phyloP scores from a whole-genome alignment of 2,888 invertebrate genomes.

The Luperina nickerlii region DNA sequence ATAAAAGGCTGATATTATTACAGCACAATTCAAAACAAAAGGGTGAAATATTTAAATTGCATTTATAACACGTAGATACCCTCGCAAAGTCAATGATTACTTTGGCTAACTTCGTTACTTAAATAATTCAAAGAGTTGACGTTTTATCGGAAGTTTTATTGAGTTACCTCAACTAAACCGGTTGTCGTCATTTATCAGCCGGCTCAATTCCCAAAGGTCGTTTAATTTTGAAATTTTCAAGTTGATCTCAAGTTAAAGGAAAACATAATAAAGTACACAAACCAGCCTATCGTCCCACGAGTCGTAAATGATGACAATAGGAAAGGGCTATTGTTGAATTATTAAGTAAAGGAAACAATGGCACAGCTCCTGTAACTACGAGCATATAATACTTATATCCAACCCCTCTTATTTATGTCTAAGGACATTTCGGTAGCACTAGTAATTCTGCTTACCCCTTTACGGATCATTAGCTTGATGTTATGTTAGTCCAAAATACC shows the following conservation, averaged over 20 bases:
- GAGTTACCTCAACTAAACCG: conserved; percentile 55
- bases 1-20: conserved; percentile 3
- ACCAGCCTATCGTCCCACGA: conserved; percentile 20
- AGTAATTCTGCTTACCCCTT: conserved; percentile 30
- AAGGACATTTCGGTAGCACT: conserved; percentile 7
- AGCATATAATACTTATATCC: conserved; percentile 3
- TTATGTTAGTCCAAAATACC: conserved; percentile 49
- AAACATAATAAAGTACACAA: conserved; percentile 41
- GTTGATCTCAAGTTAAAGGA: conserved; percentile 30
- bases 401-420: conserved; percentile 19
- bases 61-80: conserved; percentile 51
- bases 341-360: conserved; percentile 42
- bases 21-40: conserved; percentile 17
- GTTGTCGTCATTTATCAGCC: conserved; percentile 58
- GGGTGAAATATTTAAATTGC: conserved; percentile 36
- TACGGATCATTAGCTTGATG: conserved; percentile 46
- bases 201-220: conserved; percentile 29
- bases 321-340: conserved; percentile 36
- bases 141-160: conserved; percentile 60
- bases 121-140: conserved; percentile 56
- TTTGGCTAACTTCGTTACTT: conserved; percentile 59
- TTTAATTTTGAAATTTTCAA: conserved; percentile 49
- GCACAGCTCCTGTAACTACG: conserved; percentile 4
- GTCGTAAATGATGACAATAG: conserved; percentile 46
- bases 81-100: conserved; percentile 52